phyloP scores from a whole-genome alignment of 2,113 vertebrate genomes.

The Typhlomys cinereus region DNA sequence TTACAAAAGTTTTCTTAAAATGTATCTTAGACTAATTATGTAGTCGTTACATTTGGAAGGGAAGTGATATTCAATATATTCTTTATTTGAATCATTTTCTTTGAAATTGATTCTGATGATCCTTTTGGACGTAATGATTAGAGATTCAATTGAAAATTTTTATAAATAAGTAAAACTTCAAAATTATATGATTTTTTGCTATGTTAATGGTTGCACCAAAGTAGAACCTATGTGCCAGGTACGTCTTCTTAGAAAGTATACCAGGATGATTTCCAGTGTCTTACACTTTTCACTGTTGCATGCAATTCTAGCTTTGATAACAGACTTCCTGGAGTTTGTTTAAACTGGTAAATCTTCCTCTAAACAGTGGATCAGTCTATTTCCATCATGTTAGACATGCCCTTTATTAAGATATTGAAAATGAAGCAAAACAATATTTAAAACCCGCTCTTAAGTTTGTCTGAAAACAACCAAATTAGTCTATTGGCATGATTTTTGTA shows the following conservation, averaged over 20 bases:
- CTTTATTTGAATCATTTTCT: too few relatives aligned
- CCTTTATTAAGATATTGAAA: slow-evolving; percentile 47
- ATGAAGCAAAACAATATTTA: slow-evolving; percentile 59
- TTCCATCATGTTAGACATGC: slow-evolving; percentile 45
- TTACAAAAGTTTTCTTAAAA: background rate
- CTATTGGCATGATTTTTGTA: background rate
- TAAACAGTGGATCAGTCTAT: slow-evolving; percentile 51
- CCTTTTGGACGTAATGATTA: background rate
- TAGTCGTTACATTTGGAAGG: background rate
- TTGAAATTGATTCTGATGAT: slow-evolving; percentile 17
- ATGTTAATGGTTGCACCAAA: background rate
- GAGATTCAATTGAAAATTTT: background rate
- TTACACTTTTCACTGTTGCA: too few relatives aligned
- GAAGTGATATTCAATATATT: background rate
- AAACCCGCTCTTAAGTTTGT: slow-evolving; percentile 24
- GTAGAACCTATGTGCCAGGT: background rate
- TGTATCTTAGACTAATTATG: background rate
- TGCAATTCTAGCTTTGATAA: background rate
- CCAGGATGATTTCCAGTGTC: background rate
- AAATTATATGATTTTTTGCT: background rate
- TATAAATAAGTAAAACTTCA: background rate
- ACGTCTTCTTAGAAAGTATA: background rate
- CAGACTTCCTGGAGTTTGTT: slow-evolving; percentile 41
- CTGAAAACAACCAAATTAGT: slow-evolving; percentile 17
- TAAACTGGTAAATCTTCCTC: slow-evolving; percentile 27